Conservation (phyloP, 2,888 invertebrate genomes). For the Orthosia gracilis region DNA sequence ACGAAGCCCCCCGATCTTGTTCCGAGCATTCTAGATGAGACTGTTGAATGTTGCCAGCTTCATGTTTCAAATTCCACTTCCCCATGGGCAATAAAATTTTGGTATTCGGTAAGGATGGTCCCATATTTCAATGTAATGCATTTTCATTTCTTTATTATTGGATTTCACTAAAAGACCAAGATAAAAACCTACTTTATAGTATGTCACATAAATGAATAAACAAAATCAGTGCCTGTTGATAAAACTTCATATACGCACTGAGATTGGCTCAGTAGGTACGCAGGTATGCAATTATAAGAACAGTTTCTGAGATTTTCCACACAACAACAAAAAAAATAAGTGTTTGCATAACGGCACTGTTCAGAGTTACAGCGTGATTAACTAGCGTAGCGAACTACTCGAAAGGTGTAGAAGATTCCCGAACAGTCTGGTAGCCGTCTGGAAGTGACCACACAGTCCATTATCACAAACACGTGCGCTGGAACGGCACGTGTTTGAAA, state of each 20-base stretch:
- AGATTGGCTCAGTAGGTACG: background rate
- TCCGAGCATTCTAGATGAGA: conserved; percentile 52
- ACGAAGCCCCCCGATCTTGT: conserved; percentile 55
- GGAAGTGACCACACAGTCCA: conserved; percentile 52
- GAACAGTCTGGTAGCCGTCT: conserved; percentile 44
- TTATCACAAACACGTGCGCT: conserved; percentile 74
- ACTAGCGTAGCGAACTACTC: conserved; percentile 10
- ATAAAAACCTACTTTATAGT: background rate
- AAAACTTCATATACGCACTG: background rate
- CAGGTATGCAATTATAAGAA: background rate
- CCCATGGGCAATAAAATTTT: background rate
- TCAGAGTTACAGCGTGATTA: background rate
- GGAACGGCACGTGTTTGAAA: conserved; percentile 76
- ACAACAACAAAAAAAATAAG: background rate
- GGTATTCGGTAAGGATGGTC: background rate
- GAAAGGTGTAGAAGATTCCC: conserved; percentile 51
- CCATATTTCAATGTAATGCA: too few relatives aligned
- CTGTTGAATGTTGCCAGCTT: conserved; percentile 50
- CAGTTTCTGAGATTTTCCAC: background rate
- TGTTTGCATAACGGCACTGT: conserved; percentile 3
- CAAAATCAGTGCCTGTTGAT: background rate
- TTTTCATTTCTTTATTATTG: background rate
- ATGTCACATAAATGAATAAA: background rate
- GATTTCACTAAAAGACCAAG: background rate
- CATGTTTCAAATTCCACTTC: conserved; percentile 25